These are phyloP conservation scores for Chironex yamaguchii DNA, from an alignment of 30 jellyfish, hydroid and myxozoan genomes.

Conservation along the genomic window DNA sequence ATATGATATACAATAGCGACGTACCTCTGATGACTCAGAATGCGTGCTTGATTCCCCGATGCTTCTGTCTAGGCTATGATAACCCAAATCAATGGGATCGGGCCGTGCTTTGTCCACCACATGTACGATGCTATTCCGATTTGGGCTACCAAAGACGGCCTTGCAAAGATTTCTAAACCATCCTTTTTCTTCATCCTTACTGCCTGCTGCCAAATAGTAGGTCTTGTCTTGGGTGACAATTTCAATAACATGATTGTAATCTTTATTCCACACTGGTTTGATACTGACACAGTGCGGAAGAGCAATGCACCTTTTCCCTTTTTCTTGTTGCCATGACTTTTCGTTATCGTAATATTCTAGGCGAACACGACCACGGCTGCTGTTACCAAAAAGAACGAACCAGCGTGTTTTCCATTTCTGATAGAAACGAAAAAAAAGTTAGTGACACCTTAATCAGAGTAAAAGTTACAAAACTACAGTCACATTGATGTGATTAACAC, in stretches of 20 bases:
- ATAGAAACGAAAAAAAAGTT: not conserved
- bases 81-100: conserved; percentile 88
- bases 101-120: conserved; percentile 73
- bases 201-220: conserved; percentile 91
- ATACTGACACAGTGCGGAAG: conserved; percentile 94
- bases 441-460: too few relatives aligned
- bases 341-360: conserved; percentile 95
- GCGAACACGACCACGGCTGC: conserved; percentile 96
- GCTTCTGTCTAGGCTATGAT: conserved; percentile 94
- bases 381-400: conserved; percentile 94
- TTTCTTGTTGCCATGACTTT: conserved; percentile 92
- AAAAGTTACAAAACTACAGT: too few relatives aligned
- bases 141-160: conserved; percentile 93
- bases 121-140: conserved; percentile 90
- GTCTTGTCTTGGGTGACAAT: conserved; percentile 95
- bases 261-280: conserved; percentile 98
- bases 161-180: conserved; percentile 96
- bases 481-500: too few relatives aligned
- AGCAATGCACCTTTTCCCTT: conserved; percentile 96
- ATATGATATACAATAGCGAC: too few relatives aligned
- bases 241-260: conserved; percentile 91
- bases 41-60: conserved; percentile 36
- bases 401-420: conserved; percentile 99
- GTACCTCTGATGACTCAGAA: conserved; percentile 5
- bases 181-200: conserved; percentile 94